A percentile compares a stretch with the other conserved stretches of the same genome.
Evolutionary conservation across 2,113 vertebrate genomes (phyloP).

Genomic region (Mobula birostris): DNA sequence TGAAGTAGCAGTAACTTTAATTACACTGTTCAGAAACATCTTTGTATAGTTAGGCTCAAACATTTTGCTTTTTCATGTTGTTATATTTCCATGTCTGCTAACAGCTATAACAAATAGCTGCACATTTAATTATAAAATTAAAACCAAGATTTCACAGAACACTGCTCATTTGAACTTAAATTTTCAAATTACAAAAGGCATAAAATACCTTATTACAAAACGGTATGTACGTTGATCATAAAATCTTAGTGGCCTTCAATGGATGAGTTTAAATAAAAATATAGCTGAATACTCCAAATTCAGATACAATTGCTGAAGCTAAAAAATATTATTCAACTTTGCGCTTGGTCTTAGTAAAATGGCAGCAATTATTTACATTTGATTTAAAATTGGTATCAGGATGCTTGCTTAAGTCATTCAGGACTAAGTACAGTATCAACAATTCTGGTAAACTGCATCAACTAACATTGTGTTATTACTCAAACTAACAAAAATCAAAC

Average conservation of each 20-base stretch:
- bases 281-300: neutral
- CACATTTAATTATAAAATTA: constrained; percentile 18
- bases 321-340: neutral
- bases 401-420: neutral
- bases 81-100: neutral
- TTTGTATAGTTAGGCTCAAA: neutral
- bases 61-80: too few relatives aligned
- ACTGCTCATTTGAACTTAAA: neutral
- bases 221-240: neutral
- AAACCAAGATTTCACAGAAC: constrained; percentile 19
- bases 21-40: neutral
- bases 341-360: neutral
- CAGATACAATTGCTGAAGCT: constrained; percentile 9
- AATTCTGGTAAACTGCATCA: neutral
- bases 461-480: neutral
- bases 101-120: neutral
- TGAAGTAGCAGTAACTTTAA: neutral
- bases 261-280: neutral
- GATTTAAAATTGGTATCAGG: neutral
- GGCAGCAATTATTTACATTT: neutral
- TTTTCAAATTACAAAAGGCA: constrained; percentile 27
- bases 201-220: neutral
- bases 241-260: constrained; percentile 1
- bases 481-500: neutral
- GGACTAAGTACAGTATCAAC: neutral